Conservation (phyloP, 2,113 vertebrate species). For the Glareola pratincola region DNA sequence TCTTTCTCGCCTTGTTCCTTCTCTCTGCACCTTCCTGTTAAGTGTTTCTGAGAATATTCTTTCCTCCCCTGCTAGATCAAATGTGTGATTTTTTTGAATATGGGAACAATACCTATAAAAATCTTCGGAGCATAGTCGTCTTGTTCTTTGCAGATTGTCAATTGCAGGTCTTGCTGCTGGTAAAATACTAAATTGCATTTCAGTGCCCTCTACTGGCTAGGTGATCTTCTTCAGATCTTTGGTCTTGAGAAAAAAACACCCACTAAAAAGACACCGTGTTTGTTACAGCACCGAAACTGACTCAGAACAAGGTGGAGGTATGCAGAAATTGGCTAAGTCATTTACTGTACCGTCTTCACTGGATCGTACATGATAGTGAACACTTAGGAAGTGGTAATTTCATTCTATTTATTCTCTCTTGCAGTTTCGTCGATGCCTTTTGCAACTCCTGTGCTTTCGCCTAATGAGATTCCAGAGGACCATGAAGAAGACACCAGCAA, state of each 20-base stretch:
- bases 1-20: neutral
- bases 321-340: neutral
- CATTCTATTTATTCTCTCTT: neutral
- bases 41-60: neutral
- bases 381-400: neutral
- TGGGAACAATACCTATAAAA: neutral
- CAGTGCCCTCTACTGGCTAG: neutral
- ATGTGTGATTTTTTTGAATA: neutral
- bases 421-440: slow-evolving; percentile 86
- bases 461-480: slow-evolving; percentile 76
- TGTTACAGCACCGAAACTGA: neutral
- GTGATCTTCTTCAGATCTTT: neutral
- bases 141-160: neutral
- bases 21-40: neutral
- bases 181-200: neutral
- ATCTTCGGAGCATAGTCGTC: neutral
- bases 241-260: neutral
- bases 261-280: neutral
- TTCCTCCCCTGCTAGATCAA: neutral
- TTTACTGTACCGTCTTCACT: neutral
- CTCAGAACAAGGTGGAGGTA: neutral
- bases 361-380: neutral
- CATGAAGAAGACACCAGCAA: slow-evolving; percentile 74
- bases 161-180: neutral
- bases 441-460: slow-evolving; percentile 84